Conservation (phyloP, 2,888 invertebrate genomes). For the Nomada fucata region DNA sequence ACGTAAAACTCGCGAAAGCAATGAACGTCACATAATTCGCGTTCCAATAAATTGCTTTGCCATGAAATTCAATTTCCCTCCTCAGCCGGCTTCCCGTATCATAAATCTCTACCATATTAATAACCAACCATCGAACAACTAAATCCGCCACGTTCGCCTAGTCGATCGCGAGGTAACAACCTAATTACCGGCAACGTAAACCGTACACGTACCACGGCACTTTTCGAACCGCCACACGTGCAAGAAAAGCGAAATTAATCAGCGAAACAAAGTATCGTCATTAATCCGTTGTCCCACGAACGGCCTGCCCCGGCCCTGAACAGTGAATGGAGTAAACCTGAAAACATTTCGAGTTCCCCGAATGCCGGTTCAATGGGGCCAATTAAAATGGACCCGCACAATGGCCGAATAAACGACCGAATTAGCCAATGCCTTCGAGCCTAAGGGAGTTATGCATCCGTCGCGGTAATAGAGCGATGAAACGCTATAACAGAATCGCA, state of each 20-base stretch:
- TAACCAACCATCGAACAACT: neutral
- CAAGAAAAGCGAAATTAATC: neutral
- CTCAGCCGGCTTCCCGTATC: neutral
- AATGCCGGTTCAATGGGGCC: slow-evolving; percentile 25
- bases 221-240: too few species aligned
- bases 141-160: neutral
- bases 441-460: slow-evolving; percentile 3
- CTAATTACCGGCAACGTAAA: neutral
- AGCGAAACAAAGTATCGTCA: neutral
- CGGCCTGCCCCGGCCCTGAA: neutral
- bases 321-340: slow-evolving; percentile 13
- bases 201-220: too few species aligned
- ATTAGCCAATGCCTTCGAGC: slow-evolving; percentile 36
- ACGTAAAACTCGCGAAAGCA: neutral
- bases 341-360: slow-evolving; percentile 30
- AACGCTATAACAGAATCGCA: slow-evolving; percentile 32
- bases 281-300: neutral
- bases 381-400: slow-evolving; percentile 41
- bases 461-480: slow-evolving; percentile 29
- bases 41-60: neutral
- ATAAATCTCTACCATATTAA: neutral
- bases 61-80: neutral
- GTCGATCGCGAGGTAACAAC: neutral
- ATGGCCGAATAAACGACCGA: slow-evolving; percentile 27
- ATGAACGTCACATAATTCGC: neutral